Evolutionary conservation across 92 coral and sea anemone genomes (phyloP), one percentile per base, ranked within the genome.

Genomic region (Nematostella vectensis): DNA sequence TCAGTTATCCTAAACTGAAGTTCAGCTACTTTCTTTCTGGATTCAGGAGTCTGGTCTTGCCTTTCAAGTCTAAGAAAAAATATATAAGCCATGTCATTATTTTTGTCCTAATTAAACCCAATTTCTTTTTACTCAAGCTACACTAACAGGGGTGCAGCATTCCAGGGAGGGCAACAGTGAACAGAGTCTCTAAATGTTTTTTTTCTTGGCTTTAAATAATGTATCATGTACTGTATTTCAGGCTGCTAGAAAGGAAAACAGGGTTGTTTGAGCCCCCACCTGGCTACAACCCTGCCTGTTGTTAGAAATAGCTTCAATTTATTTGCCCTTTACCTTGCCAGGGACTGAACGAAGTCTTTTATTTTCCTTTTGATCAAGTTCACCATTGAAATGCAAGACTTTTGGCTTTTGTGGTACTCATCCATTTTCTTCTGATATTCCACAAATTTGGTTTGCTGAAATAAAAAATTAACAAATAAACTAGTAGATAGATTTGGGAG

Each of bases 391-490:
- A 67, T 47, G 40, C 98, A 91, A 2, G 77, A 62, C 63, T 80
- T 88, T 71, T 91, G 96, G 67, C 65, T 65, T 25, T 73, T 75
- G 50, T 91, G 98, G 54, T 82, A 91, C 36, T 79, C 88, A 23
- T 75, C 91, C 96, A 86, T 75, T 55, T 78, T 73, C 73, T 82
- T 75, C 49, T 73, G 88, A 50, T 86, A 91, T 15, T 91, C 98
- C 19, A 54, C 55, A 26, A 91, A 75, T 53, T 80, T 71, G 54
- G 74, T 67, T 85, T 67, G 83, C 98, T 91, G 33, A 29, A 51
- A 59, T 42, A 36, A 11, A 54, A 19, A 15, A 43, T 27, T 18
- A 31, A 27, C 47, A 15, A 22, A 15, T 2, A 33, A 25, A 40
- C 2, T 43, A 22, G 13, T 15, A 9, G 1, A n/a, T n/a, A n/a